Conservation (phyloP, 2,888 invertebrate species). For the Agrochola macilenta region DNA sequence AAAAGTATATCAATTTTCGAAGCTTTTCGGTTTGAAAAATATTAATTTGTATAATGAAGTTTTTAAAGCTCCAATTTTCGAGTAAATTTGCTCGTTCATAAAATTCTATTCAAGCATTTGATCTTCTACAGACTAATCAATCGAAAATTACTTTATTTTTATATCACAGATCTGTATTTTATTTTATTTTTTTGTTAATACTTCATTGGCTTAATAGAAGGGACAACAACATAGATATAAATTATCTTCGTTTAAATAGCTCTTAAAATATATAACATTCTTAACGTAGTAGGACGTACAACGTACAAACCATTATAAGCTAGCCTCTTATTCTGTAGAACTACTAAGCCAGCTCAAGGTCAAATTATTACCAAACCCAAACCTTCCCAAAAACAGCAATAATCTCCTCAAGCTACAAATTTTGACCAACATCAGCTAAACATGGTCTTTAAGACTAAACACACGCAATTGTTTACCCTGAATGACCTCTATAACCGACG, state of each 20-base stretch:
- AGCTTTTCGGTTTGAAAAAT: background rate
- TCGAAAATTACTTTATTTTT: background rate
- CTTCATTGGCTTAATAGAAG: background rate
- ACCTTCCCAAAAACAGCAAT: slow-evolving; percentile 1
- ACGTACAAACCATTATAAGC: background rate
- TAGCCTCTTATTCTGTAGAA: background rate
- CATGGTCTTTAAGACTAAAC: slow-evolving; percentile 36
- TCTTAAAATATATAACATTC: too few species aligned
- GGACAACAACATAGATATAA: background rate
- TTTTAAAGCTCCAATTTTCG: background rate
- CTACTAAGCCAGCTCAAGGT: background rate
- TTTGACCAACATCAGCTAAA: slow-evolving; percentile 21
- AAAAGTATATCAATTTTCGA: background rate
- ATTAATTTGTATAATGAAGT: background rate
- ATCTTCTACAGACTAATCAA: background rate
- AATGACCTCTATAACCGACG: slow-evolving; percentile 59
- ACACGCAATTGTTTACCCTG: slow-evolving; percentile 42
- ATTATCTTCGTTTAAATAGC: background rate
- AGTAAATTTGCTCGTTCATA: background rate
- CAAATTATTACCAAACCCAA: background rate
- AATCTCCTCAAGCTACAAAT: slow-evolving; percentile 31
- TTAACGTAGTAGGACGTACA: background rate
- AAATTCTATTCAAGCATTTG: background rate
- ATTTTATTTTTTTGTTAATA: too few species aligned
- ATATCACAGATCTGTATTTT: background rate